Evolutionary conservation across 1,140 invertebrate species (phyloP), one percentile per base, ranked within the genome.

Genomic region (Atta cephalotes): DNA sequence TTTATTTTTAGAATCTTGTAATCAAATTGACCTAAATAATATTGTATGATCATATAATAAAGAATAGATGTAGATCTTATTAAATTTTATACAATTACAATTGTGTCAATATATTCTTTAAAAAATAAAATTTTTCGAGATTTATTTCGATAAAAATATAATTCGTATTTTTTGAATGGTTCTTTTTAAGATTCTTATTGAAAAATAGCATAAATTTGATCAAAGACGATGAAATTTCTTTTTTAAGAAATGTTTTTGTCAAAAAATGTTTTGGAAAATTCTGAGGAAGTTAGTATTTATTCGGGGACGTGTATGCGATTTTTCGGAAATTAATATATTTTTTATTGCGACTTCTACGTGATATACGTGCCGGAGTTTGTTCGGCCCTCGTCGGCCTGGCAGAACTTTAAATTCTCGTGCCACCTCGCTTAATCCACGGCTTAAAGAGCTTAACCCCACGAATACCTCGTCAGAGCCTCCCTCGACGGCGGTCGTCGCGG

Each of bases 371-470:
- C 39, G 28, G n/a, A 74, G 70, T 74, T 84, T 16, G 60, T 25
- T 58, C 74, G 76, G 39, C 39, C 39, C 84, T 68, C 87, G 82
- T 88, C 72, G 65, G 80, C 71, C 18, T 62, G 79, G 14, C 85
- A 39, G 92, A 94, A 95, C 93, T 95, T 95, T 94, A 95, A 95
- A 95, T 95, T 95, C 94, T 94, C 94, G 87, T 93, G 90, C 85
- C 92, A 89, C 90, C 92, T 93, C 88, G 92, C 93, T 94, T 94
- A 95, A 95, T 95, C 94, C 93, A 92, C 85, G 89, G 94, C 94
- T 94, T 94, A 94, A 93, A 94, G 92, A 94, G 93, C 93, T 95
- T 94, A 95, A 93, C 93, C 92, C 92, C 92, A 92, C 94, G 94
- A 95, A 95, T 95, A 93, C 94, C 95, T 95, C 94, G 94, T 95